These are phyloP conservation scores for human DNA, from an alignment of 2,113 vertebrate species.

Conservation along the genomic window GRCh38 chr17:37691001-37691500, in stretches of 20 bases:
- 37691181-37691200: background rate
- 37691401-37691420: background rate
- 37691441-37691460: background rate
- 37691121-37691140: background rate
- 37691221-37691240: background rate
- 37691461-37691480: background rate
- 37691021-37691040: background rate
- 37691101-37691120: background rate
- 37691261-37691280: background rate
- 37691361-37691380: background rate
- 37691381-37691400: background rate
- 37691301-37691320: background rate
- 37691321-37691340: background rate
- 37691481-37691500: background rate
- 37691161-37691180: background rate
- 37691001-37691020: background rate
- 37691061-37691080: background rate
- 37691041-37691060: accelerated
- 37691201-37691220: background rate
- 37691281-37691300: background rate
- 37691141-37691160: background rate
- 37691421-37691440: background rate
- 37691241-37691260: background rate
- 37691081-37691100: background rate
- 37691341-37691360: background rate